Conservation (phyloP, 2,888 invertebrate species). For the Erannis defoliaria region DNA sequence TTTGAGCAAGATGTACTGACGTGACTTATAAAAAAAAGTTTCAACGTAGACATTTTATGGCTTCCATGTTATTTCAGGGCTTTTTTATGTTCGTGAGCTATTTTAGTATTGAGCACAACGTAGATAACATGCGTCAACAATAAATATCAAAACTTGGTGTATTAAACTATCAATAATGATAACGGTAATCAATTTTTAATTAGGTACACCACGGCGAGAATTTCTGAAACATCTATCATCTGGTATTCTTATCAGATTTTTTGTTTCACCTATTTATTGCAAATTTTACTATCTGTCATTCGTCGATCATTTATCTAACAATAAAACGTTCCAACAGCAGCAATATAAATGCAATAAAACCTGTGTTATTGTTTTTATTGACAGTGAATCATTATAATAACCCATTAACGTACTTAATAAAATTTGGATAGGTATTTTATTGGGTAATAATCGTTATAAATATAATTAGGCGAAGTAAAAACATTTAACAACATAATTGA, state of each 20-base stretch:
- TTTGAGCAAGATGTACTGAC: constrained; percentile 18
- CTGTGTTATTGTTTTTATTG: constrained; percentile 62
- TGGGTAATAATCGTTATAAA: constrained; percentile 41
- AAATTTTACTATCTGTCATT: constrained; percentile 47
- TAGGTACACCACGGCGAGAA: constrained; percentile 3
- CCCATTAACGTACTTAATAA: constrained; percentile 45
- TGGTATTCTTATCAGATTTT: constrained; percentile 54
- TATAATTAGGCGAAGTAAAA: constrained; percentile 39
- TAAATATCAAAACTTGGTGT: neutral
- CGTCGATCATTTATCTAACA: constrained; percentile 49
- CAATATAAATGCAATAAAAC: constrained; percentile 65
- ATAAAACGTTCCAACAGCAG: constrained; percentile 56
- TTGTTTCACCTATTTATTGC: constrained; percentile 45
- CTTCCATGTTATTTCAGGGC: constrained; percentile 10
- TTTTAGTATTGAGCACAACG: constrained; percentile 17
- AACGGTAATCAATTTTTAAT: neutral
- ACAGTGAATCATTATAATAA: constrained; percentile 55
- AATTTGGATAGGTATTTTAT: constrained; percentile 46
- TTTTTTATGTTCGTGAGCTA: constrained; percentile 20
- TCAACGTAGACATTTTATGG: constrained; percentile 22
- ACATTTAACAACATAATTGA: constrained; percentile 34
- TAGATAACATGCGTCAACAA: neutral
- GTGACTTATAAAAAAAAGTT: constrained; percentile 14
- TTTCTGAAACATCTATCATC: neutral
- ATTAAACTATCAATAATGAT: neutral